phyloP scores from a whole-genome alignment of 2,113 vertebrate genomes.

The Thymallus thymallus region DNA sequence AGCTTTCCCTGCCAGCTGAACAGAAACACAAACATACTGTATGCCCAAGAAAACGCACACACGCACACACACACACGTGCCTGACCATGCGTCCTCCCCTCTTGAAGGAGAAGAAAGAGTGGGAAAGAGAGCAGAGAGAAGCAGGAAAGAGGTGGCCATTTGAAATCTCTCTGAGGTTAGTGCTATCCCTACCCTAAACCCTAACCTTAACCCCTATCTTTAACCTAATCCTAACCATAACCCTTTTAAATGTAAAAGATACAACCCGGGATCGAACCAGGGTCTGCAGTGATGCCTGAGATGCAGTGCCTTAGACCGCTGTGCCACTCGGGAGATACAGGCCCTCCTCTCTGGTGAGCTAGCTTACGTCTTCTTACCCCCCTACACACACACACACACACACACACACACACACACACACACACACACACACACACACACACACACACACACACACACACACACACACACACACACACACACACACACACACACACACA shows the following conservation, averaged over 20 bases:
- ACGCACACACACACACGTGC: slow-evolving; percentile 16
- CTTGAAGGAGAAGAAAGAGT: slow-evolving; percentile 16
- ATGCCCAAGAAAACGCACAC: slow-evolving; percentile 21
- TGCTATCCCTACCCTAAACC: too few species aligned
- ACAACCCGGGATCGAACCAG: too few species aligned
- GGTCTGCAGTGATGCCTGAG: too few species aligned
- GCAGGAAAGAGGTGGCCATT: slow-evolving; percentile 26
- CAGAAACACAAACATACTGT: slow-evolving; percentile 14
- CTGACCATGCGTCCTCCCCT: not conserved
- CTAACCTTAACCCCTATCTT: too few species aligned
- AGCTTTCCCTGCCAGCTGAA: slow-evolving; percentile 47
- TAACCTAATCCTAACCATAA: too few species aligned
- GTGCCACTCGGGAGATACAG: slow-evolving; percentile 42
- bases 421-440: slow-evolving; percentile 11
- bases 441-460: not conserved
- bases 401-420: slow-evolving; percentile 28
- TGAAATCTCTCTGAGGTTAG: not conserved
- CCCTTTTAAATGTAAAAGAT: too few species aligned
- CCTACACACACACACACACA: not conserved
- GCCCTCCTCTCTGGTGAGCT: slow-evolving; percentile 36
- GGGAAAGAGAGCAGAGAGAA: slow-evolving; percentile 29
- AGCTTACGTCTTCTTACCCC: slow-evolving; percentile 42
- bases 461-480: too few species aligned
- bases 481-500: too few species aligned
- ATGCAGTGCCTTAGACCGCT: too few species aligned